phyloP scores from a whole-genome alignment of 2,113 vertebrate genomes.

The Guaruba guarouba region DNA sequence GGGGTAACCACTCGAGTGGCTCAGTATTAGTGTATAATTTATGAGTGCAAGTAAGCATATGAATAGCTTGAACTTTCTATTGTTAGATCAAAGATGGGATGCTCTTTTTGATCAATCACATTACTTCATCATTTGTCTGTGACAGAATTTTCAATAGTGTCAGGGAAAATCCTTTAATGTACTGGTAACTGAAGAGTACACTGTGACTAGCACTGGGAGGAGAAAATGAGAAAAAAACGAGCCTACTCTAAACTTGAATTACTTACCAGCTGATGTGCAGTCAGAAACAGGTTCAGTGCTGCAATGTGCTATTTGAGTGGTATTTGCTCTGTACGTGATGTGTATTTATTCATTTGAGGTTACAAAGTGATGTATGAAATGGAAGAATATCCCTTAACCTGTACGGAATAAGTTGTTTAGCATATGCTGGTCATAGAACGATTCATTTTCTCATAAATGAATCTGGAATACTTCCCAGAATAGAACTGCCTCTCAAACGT shows the following conservation, averaged over 20 bases:
- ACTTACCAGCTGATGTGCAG: neutral
- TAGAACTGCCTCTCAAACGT: neutral
- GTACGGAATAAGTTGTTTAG: neutral
- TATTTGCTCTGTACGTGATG: neutral
- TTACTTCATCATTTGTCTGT: neutral
- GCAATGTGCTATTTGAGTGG: neutral
- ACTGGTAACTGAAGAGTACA: neutral
- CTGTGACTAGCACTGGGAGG: neutral
- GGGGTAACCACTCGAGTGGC: neutral
- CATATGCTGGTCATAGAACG: neutral
- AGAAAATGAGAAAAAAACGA: neutral
- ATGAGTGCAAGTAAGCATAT: neutral
- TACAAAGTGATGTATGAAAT: neutral
- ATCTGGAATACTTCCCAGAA: conserved; percentile 35
- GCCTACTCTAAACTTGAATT: neutral
- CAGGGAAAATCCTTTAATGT: neutral
- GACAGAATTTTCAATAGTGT: neutral
- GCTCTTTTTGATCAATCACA: neutral
- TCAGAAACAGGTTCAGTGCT: neutral
- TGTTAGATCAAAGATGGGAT: neutral
- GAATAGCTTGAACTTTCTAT: conserved; percentile 2
- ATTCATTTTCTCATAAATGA: conserved; percentile 20
- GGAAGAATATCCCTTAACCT: neutral
- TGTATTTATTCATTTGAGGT: neutral
- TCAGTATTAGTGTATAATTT: neutral